These are phyloP conservation scores for Agrypnia vestita DNA, from an alignment of 1,140 invertebrate species.

Conservation along the genomic window DNA sequence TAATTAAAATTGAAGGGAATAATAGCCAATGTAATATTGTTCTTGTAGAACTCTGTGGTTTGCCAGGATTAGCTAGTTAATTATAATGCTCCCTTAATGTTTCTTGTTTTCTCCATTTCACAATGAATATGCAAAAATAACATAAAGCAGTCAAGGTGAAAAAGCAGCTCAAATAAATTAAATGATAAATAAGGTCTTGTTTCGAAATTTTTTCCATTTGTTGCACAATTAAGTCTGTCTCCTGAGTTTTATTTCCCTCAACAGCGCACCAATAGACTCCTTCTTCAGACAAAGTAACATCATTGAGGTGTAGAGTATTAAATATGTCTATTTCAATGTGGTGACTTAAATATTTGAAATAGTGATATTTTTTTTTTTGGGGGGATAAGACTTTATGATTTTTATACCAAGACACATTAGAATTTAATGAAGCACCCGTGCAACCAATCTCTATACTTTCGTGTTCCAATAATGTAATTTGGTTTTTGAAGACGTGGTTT, in stretches of 20 bases:
- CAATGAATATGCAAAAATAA: slow-evolving; percentile 7
- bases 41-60: too few species aligned
- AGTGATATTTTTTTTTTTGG: background rate
- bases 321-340: slow-evolving; percentile 30
- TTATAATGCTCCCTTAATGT: background rate
- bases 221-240: slow-evolving; percentile 9
- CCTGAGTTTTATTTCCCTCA: background rate
- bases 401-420: slow-evolving; percentile 50
- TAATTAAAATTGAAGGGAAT: too few species aligned
- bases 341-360: background rate
- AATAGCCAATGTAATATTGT: too few species aligned
- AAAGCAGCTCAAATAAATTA: slow-evolving; percentile 18
- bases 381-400: background rate
- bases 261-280: background rate
- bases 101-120: slow-evolving; percentile 19
- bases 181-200: background rate
- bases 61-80: too few species aligned
- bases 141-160: background rate
- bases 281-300: slow-evolving; percentile 5
- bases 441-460: slow-evolving; percentile 28
- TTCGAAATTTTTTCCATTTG: background rate
- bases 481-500: slow-evolving; percentile 5
- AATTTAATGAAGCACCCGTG: slow-evolving; percentile 32
- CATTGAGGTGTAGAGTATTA: slow-evolving; percentile 25
- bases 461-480: slow-evolving; percentile 20